phyloP scores from a whole-genome alignment of 2,113 vertebrate genomes.

The Hypanus sabinus region DNA sequence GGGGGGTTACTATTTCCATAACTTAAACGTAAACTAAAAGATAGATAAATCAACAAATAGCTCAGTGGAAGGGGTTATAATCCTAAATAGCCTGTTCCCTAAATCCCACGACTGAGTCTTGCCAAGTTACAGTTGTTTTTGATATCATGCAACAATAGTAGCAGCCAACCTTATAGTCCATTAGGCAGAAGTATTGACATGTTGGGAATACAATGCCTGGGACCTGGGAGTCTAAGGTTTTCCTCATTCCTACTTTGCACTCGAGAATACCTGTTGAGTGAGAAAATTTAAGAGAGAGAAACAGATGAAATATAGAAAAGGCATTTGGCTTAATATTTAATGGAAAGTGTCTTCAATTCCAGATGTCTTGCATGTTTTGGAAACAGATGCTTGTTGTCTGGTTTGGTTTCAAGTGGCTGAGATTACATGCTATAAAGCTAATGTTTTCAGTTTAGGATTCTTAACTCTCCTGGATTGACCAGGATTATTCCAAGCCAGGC shows the following conservation, averaged over 20 bases:
- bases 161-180: not conserved
- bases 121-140: not conserved
- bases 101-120: not conserved
- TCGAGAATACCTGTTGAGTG: not conserved
- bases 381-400: not conserved
- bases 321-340: not conserved
- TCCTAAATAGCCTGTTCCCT: too few species aligned
- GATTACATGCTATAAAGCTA: not conserved
- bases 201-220: not conserved
- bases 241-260: not conserved
- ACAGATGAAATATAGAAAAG: not conserved
- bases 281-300: not conserved
- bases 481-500: too few species aligned
- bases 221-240: not conserved
- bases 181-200: not conserved
- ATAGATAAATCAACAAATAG: too few species aligned
- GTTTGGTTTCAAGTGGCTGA: not conserved
- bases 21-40: too few species aligned
- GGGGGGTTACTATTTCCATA: too few species aligned
- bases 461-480: not conserved
- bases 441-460: not conserved
- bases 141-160: not conserved
- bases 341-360: not conserved
- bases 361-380: conserved; percentile 1
- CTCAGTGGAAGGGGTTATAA: too few species aligned